Evolutionary conservation across 2,797 vertebrate species (phyloP).

Genomic region (Squalus acanthias): DNA sequence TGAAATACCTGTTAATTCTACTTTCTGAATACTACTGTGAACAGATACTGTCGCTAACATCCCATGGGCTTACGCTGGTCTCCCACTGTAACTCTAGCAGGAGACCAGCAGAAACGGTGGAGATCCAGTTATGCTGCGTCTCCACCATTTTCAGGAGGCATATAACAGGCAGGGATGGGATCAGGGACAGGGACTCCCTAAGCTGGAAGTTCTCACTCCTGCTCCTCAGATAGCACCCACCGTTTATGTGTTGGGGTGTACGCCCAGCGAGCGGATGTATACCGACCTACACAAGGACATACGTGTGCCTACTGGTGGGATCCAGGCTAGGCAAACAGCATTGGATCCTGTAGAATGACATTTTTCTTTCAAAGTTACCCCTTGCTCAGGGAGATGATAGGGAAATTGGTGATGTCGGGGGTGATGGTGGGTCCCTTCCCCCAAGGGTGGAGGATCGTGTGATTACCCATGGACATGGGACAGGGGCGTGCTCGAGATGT

Average conservation of each 20-base stretch:
- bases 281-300: not conserved
- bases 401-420: not conserved
- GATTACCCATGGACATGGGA: not conserved
- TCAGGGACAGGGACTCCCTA: not conserved
- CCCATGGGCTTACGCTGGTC: no score
- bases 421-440: not conserved
- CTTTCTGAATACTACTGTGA: no score
- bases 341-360: not conserved
- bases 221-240: not conserved
- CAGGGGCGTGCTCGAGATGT: not conserved
- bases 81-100: not conserved
- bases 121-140: not conserved
- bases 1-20: no score
- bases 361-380: no score
- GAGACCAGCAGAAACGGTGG: not conserved
- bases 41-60: no score
- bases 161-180: not conserved
- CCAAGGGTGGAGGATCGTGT: no score
- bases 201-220: not conserved
- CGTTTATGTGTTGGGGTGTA: not conserved
- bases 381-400: no score
- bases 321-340: not conserved
- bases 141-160: not conserved
- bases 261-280: not conserved
- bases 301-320: not conserved